Evolutionary conservation across 2,797 vertebrate species (phyloP), one percentile per base, ranked within the genome.

Genomic region (Acanthopagrus latus): DNA sequence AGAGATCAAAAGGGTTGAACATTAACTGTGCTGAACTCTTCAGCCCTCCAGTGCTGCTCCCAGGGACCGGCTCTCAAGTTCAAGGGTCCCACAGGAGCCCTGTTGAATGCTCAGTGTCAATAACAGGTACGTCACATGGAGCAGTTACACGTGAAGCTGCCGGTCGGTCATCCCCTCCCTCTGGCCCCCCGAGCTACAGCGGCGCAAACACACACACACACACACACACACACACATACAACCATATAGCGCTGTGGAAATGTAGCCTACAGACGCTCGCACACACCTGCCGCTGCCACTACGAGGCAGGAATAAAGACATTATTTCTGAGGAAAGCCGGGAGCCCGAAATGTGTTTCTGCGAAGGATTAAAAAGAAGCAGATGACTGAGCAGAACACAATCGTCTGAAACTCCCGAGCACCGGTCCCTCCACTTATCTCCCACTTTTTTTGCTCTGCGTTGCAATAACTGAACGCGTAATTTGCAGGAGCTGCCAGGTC

Each of bases 1-100:
- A 92, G 62, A 91, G 92, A 94, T 95, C 90, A 94, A 93, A 93
- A 79, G 91, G 78, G 86, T 93, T 94, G 90, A 94, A 95, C 92
- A 95, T 95, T 95, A 94, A 95, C 94, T 74, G 73, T 3, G 73
- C 78, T 92, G 90, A 94, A 93, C 92, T 87, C 84, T 83, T 81
- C 89, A 87, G 90, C 84, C 88, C 87, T 86, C 66, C 84, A 71
- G 87, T 54, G 77, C 79, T 78, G 84, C 86, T 93, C 90, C 81
- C 91, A 90, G 88, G 76, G 77, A 85, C 90, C 78, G 80, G 73
- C 81, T 88, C 81, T 87, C 64, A 85, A 90, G 91, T 92, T 94
- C 91, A 93, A 93, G 83, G 80, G 88, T 93, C 92, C 90, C 74
- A 18, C 85, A 69, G 84, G 76, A 91, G 82, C 88, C 78, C 82